These are phyloP conservation scores for Andinoacara biseriatus DNA, from an alignment of 2,113 vertebrate species.

Conservation along the genomic window DNA sequence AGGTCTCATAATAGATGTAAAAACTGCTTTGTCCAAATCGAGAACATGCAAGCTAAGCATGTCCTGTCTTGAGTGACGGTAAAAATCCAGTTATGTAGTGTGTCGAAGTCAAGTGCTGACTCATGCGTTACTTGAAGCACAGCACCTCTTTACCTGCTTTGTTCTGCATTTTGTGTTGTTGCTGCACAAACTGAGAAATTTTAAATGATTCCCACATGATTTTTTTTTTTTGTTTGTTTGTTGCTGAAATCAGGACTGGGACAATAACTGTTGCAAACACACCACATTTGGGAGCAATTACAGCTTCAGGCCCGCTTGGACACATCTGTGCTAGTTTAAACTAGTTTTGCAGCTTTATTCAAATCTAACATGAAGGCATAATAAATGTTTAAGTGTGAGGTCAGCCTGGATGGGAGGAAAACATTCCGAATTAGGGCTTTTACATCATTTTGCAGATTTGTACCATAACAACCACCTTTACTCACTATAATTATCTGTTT, in stretches of 20 bases:
- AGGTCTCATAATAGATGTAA: not conserved
- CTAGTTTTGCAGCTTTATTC: not conserved
- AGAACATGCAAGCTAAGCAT: not conserved
- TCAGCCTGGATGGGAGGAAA: not conserved
- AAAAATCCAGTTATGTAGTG: not conserved
- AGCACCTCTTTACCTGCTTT: not conserved
- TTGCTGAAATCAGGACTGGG: constrained; percentile 1
- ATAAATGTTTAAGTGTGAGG: constrained; percentile 11
- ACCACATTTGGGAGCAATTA: constrained; percentile 34
- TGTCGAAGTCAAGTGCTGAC: not conserved
- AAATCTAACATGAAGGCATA: constrained; percentile 23
- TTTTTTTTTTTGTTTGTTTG: not conserved
- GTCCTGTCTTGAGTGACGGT: not conserved
- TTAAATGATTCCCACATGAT: constrained; percentile 15
- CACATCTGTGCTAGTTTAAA: constrained; percentile 37
- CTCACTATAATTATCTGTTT: not conserved
- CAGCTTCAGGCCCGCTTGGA: not conserved
- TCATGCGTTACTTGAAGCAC: not conserved
- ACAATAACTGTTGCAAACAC: constrained; percentile 35
- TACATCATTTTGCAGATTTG: not conserved
- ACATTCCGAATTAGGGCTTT: not conserved
- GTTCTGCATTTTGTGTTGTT: constrained; percentile 14
- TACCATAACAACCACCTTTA: not conserved
- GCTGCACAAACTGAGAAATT: not conserved
- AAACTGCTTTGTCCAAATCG: not conserved